Conservation (phyloP, 1,140 invertebrate species). For the Bombus confusus region DNA sequence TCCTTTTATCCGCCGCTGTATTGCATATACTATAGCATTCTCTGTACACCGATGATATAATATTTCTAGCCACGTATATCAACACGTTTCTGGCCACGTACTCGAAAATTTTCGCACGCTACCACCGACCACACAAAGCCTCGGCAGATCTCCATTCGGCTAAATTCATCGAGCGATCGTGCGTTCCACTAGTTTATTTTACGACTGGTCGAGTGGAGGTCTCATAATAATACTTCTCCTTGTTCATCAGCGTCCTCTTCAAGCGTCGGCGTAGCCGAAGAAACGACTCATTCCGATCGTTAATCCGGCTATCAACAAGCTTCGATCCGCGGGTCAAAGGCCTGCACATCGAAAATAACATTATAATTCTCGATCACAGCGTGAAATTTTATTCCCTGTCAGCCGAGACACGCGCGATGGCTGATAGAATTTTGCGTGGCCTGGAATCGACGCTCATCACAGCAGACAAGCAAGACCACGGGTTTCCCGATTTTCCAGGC, state of each 20-base stretch:
- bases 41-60: too few species aligned
- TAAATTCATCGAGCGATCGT: not conserved
- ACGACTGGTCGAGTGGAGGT: not conserved
- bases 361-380: not conserved
- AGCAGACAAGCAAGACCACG: not conserved
- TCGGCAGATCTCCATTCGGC: not conserved
- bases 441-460: not conserved
- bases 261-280: not conserved
- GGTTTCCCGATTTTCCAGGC: conserved; percentile 55
- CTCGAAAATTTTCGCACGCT: not conserved
- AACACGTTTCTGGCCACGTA: too few species aligned
- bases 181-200: conserved; percentile 9
- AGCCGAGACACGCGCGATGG: not conserved
- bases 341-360: not conserved
- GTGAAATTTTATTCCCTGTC: not conserved
- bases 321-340: not conserved
- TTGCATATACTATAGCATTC: too few species aligned
- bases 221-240: conserved; percentile 10
- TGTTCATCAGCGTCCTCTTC: conserved; percentile 3
- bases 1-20: too few species aligned
- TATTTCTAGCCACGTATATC: too few species aligned
- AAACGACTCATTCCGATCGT: not conserved
- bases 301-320: not conserved
- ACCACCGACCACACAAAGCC: not conserved
- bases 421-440: not conserved